Conservation (phyloP, 2,888 invertebrate species). For the Blera fallax region DNA sequence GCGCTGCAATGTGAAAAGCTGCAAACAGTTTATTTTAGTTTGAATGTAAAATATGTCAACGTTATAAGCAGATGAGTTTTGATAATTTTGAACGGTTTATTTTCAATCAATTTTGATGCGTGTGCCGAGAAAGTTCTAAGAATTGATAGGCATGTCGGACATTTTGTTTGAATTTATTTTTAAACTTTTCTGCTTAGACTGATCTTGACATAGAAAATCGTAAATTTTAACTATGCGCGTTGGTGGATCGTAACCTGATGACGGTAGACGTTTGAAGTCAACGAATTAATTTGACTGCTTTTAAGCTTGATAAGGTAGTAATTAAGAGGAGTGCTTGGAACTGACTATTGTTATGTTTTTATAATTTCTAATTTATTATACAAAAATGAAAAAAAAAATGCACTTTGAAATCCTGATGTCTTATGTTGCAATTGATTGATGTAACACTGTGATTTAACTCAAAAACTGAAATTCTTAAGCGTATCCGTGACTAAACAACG, state of each 20-base stretch:
- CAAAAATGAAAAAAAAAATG: too few species aligned
- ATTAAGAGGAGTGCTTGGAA: too few species aligned
- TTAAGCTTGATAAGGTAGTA: too few species aligned
- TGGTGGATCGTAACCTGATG: not conserved
- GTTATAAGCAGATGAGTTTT: not conserved
- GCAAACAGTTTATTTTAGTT: slow-evolving; percentile 43
- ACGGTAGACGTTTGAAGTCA: not conserved
- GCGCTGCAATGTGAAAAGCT: slow-evolving; percentile 33
- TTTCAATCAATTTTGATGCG: not conserved
- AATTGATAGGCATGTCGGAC: not conserved
- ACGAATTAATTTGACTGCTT: too few species aligned
- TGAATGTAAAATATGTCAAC: slow-evolving; percentile 2
- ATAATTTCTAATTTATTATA: too few species aligned
- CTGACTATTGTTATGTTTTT: too few species aligned
- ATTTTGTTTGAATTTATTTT: not conserved
- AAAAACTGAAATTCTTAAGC: too few species aligned
- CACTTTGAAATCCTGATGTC: too few species aligned
- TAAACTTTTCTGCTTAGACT: not conserved
- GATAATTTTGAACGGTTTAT: slow-evolving; percentile 16
- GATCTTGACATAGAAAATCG: not conserved
- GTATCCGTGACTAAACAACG: too few species aligned
- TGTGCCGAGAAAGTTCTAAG: not conserved
- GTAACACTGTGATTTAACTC: too few species aligned
- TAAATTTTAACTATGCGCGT: not conserved
- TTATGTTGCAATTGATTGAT: too few species aligned